These are phyloP conservation scores for human (Homo sapiens) DNA, from an alignment of 2,113 vertebrate genomes.

Conservation along the genomic window DNA sequence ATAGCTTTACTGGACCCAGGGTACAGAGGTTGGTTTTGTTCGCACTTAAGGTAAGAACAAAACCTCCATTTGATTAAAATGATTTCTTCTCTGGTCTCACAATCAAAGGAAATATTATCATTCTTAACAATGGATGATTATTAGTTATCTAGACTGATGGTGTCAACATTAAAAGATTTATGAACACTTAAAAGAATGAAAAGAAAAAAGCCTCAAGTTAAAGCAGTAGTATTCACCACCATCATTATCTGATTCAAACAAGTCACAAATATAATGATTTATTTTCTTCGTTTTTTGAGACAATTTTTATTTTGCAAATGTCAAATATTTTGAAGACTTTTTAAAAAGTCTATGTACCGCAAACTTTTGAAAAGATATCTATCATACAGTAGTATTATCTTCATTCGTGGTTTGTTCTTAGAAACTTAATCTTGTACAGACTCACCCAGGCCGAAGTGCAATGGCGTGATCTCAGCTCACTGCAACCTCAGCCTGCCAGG, in stretches of 20 bases:
- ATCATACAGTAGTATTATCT: neutral
- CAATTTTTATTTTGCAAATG: constrained; percentile 7
- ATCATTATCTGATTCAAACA: neutral
- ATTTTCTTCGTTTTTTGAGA: neutral
- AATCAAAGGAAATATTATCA: neutral
- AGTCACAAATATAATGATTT: neutral
- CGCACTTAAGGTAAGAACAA: neutral
- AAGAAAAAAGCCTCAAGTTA: neutral
- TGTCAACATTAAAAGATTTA: neutral
- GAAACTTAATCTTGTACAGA: neutral
- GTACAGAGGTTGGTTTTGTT: neutral
- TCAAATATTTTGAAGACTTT: neutral
- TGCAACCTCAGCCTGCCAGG: no score
- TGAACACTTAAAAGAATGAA: neutral
- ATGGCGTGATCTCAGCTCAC: no score
- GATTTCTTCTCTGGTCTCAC: neutral
- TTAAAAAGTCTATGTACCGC: neutral
- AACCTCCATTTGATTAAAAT: neutral
- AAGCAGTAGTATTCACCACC: neutral
- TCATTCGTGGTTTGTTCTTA: neutral
- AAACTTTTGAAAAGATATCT: neutral
- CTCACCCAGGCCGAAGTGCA: no score
- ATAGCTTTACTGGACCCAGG: neutral
- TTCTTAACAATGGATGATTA: neutral
- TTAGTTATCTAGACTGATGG: neutral